Evolutionary conservation across 2,888 invertebrate species (phyloP).

Genomic region (Candidula unifasciata): DNA sequence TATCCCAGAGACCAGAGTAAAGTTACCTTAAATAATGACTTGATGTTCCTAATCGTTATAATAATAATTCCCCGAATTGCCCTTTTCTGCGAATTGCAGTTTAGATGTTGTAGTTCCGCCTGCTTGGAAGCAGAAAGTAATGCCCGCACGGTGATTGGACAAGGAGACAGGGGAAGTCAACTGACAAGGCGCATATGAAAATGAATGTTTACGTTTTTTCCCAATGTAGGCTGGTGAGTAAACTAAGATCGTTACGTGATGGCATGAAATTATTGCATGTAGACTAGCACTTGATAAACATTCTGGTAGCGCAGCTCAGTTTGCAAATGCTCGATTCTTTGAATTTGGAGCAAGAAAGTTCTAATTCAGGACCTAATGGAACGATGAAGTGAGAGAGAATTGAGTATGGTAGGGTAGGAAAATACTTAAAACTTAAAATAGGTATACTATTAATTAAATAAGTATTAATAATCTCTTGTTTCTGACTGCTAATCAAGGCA

Average conservation of each 20-base stretch:
- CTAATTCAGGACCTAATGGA: no score
- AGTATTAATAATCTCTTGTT: not conserved
- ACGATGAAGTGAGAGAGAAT: no score
- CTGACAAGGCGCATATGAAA: constrained; percentile 37
- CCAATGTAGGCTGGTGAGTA: constrained; percentile 15
- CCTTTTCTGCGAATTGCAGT: not conserved
- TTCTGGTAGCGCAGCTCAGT: not conserved
- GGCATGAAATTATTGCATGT: constrained; percentile 22
- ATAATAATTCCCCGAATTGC: not conserved
- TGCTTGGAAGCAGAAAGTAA: not conserved
- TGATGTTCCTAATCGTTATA: no score
- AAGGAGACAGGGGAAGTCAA: constrained; percentile 37
- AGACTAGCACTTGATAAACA: not conserved
- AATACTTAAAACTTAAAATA: no score
- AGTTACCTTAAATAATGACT: no score
- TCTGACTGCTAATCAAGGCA: not conserved
- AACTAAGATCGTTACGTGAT: not conserved
- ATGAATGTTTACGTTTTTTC: constrained; percentile 43
- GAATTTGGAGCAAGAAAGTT: not conserved
- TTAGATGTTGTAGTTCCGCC: not conserved
- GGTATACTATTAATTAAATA: no score
- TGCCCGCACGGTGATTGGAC: constrained; percentile 27
- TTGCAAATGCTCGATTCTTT: not conserved
- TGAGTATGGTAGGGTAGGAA: no score
- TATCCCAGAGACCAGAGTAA: no score